Conservation (phyloP, 2,888 invertebrate species). For the Drosophila crucigera region DNA sequence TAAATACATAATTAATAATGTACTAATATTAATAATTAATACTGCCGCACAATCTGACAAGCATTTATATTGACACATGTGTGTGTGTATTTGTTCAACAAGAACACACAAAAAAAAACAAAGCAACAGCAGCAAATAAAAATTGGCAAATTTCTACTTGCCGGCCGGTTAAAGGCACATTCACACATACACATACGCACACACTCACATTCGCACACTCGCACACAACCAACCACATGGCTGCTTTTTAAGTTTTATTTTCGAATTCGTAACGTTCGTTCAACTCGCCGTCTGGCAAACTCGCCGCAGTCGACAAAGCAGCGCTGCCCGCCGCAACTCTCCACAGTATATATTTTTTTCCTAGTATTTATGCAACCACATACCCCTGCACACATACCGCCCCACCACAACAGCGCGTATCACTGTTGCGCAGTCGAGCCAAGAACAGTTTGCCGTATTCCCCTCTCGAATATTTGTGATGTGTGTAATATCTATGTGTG, state of each 20-base stretch:
- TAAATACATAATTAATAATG: constrained; percentile 11
- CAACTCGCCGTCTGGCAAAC: no score
- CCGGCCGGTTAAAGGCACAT: constrained; percentile 64
- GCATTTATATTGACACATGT: constrained; percentile 1
- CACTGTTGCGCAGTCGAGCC: constrained; percentile 24
- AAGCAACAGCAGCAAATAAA: constrained; percentile 19
- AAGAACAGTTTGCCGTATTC: constrained; percentile 33
- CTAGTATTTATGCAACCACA: constrained; percentile 62
- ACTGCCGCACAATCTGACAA: constrained; percentile 16
- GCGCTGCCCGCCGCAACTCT: constrained; percentile 30
- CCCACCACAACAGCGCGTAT: neutral
- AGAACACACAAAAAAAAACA: constrained; percentile 16
- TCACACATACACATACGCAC: constrained; percentile 16
- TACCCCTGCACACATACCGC: constrained; percentile 34
- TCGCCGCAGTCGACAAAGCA: constrained; percentile 65
- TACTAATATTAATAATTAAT: constrained; percentile 4
- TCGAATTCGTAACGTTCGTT: constrained; percentile 71
- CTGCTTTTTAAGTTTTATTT: constrained; percentile 44
- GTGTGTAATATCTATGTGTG: neutral
- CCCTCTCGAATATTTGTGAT: constrained; percentile 14
- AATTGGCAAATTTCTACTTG: constrained; percentile 24
- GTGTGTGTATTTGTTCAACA: constrained; percentile 44
- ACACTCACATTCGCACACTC: neutral
- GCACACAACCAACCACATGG: constrained; percentile 15
- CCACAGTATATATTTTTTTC: constrained; percentile 53